These are phyloP conservation scores for Drosophila asahinai DNA, from an alignment of 1,140 invertebrate species.

Conservation along the genomic window DNA sequence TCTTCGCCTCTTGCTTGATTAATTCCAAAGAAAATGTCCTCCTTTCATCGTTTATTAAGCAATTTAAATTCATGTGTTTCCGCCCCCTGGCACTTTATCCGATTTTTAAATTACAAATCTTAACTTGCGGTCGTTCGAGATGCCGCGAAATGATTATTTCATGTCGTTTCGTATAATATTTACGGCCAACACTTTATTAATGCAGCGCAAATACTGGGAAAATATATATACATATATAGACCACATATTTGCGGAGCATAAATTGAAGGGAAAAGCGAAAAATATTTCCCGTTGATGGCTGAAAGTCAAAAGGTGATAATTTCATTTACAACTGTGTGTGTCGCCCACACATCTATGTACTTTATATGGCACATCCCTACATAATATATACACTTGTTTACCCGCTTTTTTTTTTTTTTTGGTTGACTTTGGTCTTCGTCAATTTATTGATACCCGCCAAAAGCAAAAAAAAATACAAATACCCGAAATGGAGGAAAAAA, in stretches of 20 bases:
- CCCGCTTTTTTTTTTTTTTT: slow-evolving; percentile 22
- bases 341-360: slow-evolving; percentile 18
- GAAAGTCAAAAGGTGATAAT: slow-evolving; percentile 49
- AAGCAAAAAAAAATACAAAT: slow-evolving; percentile 9
- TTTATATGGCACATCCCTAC: slow-evolving; percentile 7
- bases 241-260: slow-evolving; percentile 29
- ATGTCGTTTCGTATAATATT: slow-evolving; percentile 24
- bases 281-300: slow-evolving; percentile 33
- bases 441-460: slow-evolving; percentile 75
- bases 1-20: not conserved
- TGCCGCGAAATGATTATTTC: slow-evolving; percentile 9
- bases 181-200: slow-evolving; percentile 35
- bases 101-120: slow-evolving; percentile 29
- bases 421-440: slow-evolving; percentile 53
- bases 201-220: slow-evolving; percentile 28
- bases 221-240: not conserved
- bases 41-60: not conserved
- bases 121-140: slow-evolving; percentile 6
- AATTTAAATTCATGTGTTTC: slow-evolving; percentile 22
- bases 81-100: not conserved
- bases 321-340: slow-evolving; percentile 41
- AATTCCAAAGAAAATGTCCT: not conserved
- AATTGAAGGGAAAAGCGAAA: slow-evolving; percentile 21
- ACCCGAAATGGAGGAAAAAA: not conserved
- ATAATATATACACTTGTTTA: slow-evolving; percentile 29